Percentiles rank a stretch among this genome's conserved stretches.
Evolutionary conservation across 2,888 invertebrate genomes (phyloP).

Genomic region (Cybosia mesomella): DNA sequence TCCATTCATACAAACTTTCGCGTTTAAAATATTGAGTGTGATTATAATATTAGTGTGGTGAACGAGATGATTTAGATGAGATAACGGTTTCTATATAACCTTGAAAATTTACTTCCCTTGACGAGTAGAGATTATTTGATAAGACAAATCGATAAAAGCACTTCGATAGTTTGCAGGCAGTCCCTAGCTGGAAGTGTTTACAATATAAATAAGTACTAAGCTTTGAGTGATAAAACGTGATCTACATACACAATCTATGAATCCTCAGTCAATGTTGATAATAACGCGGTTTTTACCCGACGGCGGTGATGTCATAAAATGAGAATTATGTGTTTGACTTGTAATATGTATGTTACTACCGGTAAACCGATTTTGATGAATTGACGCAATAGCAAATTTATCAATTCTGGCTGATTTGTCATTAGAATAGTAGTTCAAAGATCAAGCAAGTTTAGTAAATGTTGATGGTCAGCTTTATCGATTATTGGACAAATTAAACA

Average conservation of each 20-base stretch:
- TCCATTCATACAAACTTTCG: too few relatives aligned
- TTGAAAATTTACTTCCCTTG: background rate
- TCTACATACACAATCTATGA: background rate
- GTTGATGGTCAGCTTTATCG: too few relatives aligned
- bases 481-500: too few relatives aligned
- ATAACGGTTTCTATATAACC: background rate
- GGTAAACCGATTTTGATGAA: too few relatives aligned
- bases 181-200: conserved; percentile 33
- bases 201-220: conserved; percentile 18
- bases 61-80: background rate
- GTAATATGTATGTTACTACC: background rate
- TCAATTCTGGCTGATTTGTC: too few relatives aligned
- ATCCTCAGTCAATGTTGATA: background rate
- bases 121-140: background rate
- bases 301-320: background rate
- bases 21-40: too few relatives aligned
- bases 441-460: too few relatives aligned
- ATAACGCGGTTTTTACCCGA: background rate
- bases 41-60: too few relatives aligned
- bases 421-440: too few relatives aligned
- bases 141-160: conserved; percentile 10
- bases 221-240: conserved; percentile 23
- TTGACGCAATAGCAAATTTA: too few relatives aligned
- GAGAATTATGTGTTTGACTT: too few relatives aligned
- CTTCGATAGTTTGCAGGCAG: background rate